Conservation (phyloP, 2,888 invertebrate species). For the Rhamphomyia laevipes region DNA sequence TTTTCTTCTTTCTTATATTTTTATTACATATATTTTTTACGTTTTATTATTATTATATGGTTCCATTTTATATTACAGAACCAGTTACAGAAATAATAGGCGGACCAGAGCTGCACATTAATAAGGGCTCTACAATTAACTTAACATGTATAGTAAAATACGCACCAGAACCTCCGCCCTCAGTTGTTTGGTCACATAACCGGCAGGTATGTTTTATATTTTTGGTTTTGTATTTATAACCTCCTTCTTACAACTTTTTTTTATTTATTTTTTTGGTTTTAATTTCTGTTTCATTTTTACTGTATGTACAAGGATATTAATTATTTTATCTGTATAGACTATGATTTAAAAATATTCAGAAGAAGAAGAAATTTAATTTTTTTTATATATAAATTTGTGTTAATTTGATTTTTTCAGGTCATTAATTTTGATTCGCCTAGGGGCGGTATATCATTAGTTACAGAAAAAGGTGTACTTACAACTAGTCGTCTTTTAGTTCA, state of each 20-base stretch:
- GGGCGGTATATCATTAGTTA: constrained; percentile 77
- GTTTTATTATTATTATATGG: too few species aligned
- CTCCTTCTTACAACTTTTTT: too few species aligned
- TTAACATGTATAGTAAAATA: constrained; percentile 73
- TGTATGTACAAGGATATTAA: neutral
- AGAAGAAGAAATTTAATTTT: too few species aligned
- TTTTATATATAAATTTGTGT: neutral
- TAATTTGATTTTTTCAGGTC: constrained; percentile 41
- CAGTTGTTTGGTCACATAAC: constrained; percentile 77
- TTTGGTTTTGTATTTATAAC: neutral
- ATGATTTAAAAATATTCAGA: neutral
- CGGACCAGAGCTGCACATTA: constrained; percentile 71
- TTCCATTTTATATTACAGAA: constrained; percentile 41
- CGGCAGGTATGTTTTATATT: constrained; percentile 38
- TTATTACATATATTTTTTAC: too few species aligned
- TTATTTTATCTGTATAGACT: neutral
- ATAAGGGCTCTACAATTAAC: constrained; percentile 80
- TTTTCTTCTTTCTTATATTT: too few species aligned
- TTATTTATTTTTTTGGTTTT: neutral
- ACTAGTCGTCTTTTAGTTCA: constrained; percentile 74
- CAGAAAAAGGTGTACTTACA: constrained; percentile 73
- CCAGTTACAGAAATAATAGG: constrained; percentile 73
- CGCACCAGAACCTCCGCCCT: constrained; percentile 73
- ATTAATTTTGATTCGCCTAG: constrained; percentile 85
- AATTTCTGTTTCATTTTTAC: neutral